Evolutionary conservation across 2,113 vertebrate species (phyloP).

Genomic region (Elgaria multicarinata): DNA sequence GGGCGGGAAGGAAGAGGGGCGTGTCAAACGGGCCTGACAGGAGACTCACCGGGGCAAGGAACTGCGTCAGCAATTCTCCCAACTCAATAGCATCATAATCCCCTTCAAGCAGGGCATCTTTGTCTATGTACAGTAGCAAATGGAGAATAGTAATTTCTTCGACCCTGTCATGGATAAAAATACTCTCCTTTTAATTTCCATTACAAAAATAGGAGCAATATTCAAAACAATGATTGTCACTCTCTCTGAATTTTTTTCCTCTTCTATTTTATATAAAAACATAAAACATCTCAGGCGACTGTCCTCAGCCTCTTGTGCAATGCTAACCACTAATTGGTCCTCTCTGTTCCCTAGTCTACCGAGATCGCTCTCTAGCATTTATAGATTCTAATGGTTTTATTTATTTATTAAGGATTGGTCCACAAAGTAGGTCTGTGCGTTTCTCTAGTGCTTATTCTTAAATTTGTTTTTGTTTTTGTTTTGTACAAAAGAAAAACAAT

Average conservation of each 20-base stretch:
- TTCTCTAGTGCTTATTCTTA: slow-evolving; percentile 88
- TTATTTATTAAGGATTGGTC: slow-evolving; percentile 89
- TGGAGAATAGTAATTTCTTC: slow-evolving; percentile 91
- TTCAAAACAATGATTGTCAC: slow-evolving; percentile 95
- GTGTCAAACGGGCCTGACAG: slow-evolving; percentile 77
- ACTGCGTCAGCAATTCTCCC: slow-evolving; percentile 86
- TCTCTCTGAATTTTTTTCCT: slow-evolving; percentile 75
- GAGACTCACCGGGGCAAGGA: slow-evolving; percentile 83
- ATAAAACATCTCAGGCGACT: slow-evolving; percentile 88
- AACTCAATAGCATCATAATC: slow-evolving; percentile 84
- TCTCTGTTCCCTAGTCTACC: neutral
- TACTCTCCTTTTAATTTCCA: slow-evolving; percentile 95
- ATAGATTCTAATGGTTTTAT: slow-evolving; percentile 84
- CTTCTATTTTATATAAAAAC: slow-evolving; percentile 96
- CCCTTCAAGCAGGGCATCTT: slow-evolving; percentile 89
- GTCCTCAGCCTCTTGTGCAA: slow-evolving; percentile 86
- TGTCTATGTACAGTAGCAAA: slow-evolving; percentile 92
- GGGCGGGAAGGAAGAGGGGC: slow-evolving; percentile 64
- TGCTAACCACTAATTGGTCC: slow-evolving; percentile 69
- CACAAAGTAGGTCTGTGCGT: slow-evolving; percentile 93
- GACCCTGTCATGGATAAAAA: slow-evolving; percentile 95
- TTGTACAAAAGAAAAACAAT: slow-evolving; percentile 96
- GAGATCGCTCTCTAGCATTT: slow-evolving; percentile 68
- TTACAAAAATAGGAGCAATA: slow-evolving; percentile 97
- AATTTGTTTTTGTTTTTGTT: slow-evolving; percentile 68